Evolutionary conservation across 2,888 invertebrate genomes (phyloP), one percentile per base, ranked within the genome.

Genomic region (Plagodis pulveraria): DNA sequence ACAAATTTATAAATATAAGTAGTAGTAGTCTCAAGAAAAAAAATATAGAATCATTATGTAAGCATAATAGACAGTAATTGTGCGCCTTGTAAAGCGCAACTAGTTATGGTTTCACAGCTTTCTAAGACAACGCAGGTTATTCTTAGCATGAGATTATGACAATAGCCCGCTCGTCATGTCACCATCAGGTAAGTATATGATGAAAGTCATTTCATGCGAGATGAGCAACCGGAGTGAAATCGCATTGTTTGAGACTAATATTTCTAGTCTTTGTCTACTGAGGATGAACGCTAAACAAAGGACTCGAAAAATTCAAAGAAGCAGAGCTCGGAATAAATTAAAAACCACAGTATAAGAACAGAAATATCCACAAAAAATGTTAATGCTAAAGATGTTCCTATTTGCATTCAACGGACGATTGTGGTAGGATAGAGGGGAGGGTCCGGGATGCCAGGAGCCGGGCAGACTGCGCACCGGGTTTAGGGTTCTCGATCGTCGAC

Each of bases 401-500:
- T 89, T 86, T 84, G 84, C 84, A 90, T 89, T 86, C 79, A 81
- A 78, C 78, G 76, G 76, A 69, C 79, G 78, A 74, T 69, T 71
- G 65, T 72, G 74, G 67, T 65, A 70, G 8, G 5, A 40, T 22
- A 4, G 73, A 70, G 73, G 71, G 71, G 73, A 71, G 74, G 70
- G 73, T 66, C 70, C 73, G 72, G 73, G 69, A 48, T 53, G 76
- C 73, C 66, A 74, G 70, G 40, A 40, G 10, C 40, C 63, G 52
- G 50, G 45, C 61, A 62, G 63, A 48, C 58, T 74, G 64, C 66
- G 74, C 76, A 72, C 72, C 78, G 81, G 77, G 83, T 84, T 86
- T 86, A 86, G 87, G 84, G 83, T 84, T 82, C 86, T 86, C 86
- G 81, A 84, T 80, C 83, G 80, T 76, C 81, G 81, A 82, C 86